phyloP scores from a whole-genome alignment of 2,888 invertebrate genomes.

The Athalia cordata region DNA sequence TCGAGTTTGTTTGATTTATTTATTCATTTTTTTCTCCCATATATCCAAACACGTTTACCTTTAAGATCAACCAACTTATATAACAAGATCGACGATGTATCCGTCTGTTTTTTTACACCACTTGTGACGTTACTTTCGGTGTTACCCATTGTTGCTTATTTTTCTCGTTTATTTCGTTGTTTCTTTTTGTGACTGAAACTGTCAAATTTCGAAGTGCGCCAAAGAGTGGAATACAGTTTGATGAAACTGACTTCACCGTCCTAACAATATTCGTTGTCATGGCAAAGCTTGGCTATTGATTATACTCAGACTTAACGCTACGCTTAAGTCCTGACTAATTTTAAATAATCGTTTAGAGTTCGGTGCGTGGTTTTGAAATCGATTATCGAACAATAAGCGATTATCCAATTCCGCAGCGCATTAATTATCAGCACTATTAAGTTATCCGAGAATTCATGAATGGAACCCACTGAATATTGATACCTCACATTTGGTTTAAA shows the following conservation, averaged over 20 bases:
- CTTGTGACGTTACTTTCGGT: constrained; percentile 93
- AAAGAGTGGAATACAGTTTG: neutral
- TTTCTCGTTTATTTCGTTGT: neutral
- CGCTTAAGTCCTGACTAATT: neutral
- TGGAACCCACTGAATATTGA: no score
- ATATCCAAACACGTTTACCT: constrained; percentile 75
- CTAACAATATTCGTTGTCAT: constrained; percentile 34
- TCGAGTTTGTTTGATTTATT: no score
- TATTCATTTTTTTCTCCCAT: no score
- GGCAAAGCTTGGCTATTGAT: constrained; percentile 34
- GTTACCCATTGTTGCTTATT: constrained; percentile 80
- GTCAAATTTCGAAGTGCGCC: neutral
- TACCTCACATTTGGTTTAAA: no score
- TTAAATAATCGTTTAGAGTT: neutral
- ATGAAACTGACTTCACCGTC: constrained; percentile 13
- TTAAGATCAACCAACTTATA: constrained; percentile 94
- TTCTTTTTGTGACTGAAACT: neutral
- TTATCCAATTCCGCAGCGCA: no score
- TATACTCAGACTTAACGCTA: neutral
- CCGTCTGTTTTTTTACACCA: constrained; percentile 96
- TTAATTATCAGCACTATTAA: no score
- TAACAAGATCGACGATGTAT: constrained; percentile 86
- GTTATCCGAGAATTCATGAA: no score
- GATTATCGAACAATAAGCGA: no score
- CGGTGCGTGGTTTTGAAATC: no score